phyloP scores from a whole-genome alignment of 2,113 vertebrate species.

The Hiodon alosoides region DNA sequence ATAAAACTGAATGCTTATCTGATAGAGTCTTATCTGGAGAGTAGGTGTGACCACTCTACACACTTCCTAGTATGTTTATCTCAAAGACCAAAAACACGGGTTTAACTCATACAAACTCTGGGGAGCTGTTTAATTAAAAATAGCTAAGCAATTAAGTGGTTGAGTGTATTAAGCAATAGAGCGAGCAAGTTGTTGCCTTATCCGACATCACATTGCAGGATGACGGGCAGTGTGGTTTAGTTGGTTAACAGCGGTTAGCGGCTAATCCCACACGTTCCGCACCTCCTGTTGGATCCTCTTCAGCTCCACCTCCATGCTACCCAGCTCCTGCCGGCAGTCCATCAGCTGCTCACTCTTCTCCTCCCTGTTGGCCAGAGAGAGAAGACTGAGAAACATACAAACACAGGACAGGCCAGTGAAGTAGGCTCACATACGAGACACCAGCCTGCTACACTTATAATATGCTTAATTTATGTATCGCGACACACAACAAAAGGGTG shows the following conservation, averaged over 20 bases:
- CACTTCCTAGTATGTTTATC: conserved; percentile 18
- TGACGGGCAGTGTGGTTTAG: background rate
- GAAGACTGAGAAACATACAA: background rate
- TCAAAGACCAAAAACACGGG: conserved; percentile 4
- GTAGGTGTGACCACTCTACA: background rate
- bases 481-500: too few species aligned
- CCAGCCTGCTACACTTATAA: too few species aligned
- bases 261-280: conserved; percentile 11
- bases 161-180: conserved; percentile 30
- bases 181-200: background rate
- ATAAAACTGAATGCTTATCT: background rate
- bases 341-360: conserved; percentile 95
- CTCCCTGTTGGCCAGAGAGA: conserved; percentile 64
- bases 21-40: too few species aligned
- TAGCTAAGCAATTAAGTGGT: conserved; percentile 52
- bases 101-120: background rate
- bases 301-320: conserved; percentile 82
- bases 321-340: conserved; percentile 92
- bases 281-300: conserved; percentile 94
- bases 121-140: conserved; percentile 39
- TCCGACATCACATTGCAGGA: background rate
- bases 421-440: too few species aligned
- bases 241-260: background rate
- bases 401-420: background rate
- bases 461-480: too few species aligned